Evolutionary conservation across 2,888 invertebrate species (phyloP).

Genomic region (Acronicta alni): DNA sequence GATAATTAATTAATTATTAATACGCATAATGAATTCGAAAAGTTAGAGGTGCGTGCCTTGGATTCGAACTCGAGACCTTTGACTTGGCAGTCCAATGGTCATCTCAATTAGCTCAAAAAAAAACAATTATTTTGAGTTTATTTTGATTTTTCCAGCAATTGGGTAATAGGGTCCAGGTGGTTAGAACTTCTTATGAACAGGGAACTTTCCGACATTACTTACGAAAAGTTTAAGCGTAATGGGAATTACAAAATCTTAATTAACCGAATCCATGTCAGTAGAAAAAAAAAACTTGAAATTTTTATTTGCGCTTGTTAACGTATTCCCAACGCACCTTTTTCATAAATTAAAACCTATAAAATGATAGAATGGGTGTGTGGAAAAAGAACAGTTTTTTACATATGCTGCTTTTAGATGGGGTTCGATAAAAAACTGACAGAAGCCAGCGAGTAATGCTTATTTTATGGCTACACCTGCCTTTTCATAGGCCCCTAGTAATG

Average conservation of each 20-base stretch:
- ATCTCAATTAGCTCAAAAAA: too few species aligned
- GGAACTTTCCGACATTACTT: too few species aligned
- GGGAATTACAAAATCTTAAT: conserved; percentile 28
- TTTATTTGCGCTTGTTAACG: conserved; percentile 27
- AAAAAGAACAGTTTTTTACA: conserved; percentile 41
- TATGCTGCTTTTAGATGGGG: conserved; percentile 32
- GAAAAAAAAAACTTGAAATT: conserved; percentile 28
- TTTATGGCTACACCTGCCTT: conserved; percentile 78
- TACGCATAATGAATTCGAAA: too few species aligned
- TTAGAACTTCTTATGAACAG: too few species aligned
- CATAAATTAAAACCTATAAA: conserved; percentile 44
- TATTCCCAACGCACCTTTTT: conserved; percentile 45
- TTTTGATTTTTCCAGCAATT: too few species aligned
- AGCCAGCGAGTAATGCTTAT: conserved; percentile 72
- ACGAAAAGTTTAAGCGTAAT: too few species aligned
- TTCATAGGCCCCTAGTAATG: conserved; percentile 73
- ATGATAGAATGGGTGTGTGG: conserved; percentile 21
- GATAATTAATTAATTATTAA: too few species aligned
- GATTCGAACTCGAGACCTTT: too few species aligned
- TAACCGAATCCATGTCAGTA: conserved; percentile 27
- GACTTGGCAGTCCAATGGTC: too few species aligned
- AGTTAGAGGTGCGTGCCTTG: too few species aligned
- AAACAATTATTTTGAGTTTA: too few species aligned
- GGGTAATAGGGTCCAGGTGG: too few species aligned
- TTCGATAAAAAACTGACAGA: conserved; percentile 67